Evolutionary conservation across 1,140 invertebrate species (phyloP), one percentile per base, ranked within the genome.

Genomic region (Arion vulgaris): DNA sequence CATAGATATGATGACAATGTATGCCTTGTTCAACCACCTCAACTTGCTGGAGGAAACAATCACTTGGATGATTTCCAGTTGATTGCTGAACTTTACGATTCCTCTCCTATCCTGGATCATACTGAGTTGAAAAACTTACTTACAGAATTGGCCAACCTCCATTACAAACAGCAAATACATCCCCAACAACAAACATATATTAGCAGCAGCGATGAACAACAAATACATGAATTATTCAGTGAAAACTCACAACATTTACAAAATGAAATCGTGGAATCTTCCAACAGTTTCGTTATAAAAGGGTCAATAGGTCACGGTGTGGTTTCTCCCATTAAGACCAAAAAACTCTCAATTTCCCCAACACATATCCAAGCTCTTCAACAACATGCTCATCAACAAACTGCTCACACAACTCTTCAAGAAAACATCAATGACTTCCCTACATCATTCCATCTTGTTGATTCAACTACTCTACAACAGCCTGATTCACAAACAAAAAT

Each of bases 291-390:
- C n/a, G 79, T 45, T 80, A 32, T 81, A 57, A 84, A 17, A 85
- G 85, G 69, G 81, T 81, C 62, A 88, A 85, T 77, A 85, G 86
- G 39, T 49, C 86, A 19, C 49, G 72, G 36, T 77, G 84, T 19
- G 85, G 84, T 74, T 84, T 85, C 66, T 9, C 87, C 89, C n/a
- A 82, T 86, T 26, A 89, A 91, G 83, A 81, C 62, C 17, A 91
- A 88, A 78, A 86, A 83, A 45, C 92, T 98, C 75, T 97, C 97
- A 19, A 98, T 97, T 72, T 98, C 97, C 39, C 97, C 97, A 7
- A 98, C 97, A 15, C 97, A 98, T 91, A 97, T 98, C 90, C 96
- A 97, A 71, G 97, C 97, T 1, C 95, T 98, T 94, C 93, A 91
- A 94, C 93, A 91, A 81, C 95, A 85, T 49, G 81, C 80, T 28